These are phyloP conservation scores for Hyles vespertilio DNA, from an alignment of 1,140 invertebrate species.

Conservation along the genomic window DNA sequence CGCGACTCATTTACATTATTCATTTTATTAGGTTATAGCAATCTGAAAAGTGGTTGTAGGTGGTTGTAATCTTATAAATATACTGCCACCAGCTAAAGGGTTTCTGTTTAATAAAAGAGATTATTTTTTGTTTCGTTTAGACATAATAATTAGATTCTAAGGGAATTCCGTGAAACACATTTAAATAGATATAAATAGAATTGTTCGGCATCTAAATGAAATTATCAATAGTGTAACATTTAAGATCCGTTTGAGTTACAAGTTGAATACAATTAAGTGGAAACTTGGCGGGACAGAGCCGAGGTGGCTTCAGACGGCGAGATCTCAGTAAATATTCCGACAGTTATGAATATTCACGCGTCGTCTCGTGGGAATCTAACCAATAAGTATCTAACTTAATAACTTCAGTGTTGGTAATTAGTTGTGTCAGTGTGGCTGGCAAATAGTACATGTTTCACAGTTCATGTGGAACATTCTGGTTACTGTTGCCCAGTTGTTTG, in stretches of 20 bases:
- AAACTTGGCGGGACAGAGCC: background rate
- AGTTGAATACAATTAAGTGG: background rate
- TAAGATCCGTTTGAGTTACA: slow-evolving; percentile 3
- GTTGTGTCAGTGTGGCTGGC: slow-evolving; percentile 8
- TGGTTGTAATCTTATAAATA: no score
- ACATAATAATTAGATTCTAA: no score
- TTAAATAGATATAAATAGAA: no score
- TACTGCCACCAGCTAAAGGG: no score
- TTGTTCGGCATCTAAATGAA: no score
- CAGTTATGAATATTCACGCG: slow-evolving; percentile 3
- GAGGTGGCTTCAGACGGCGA: background rate
- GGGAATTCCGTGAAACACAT: no score
- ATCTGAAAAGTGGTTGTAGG: no score
- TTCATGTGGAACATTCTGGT: background rate
- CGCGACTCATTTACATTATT: no score
- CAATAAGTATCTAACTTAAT: slow-evolving; percentile 4
- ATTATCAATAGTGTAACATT: slow-evolving; percentile 1
- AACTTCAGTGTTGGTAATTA: slow-evolving; percentile 17
- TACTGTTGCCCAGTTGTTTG: slow-evolving; percentile 1
- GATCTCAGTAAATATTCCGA: background rate
- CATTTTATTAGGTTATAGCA: no score
- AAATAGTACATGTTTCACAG: background rate
- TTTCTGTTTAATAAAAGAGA: no score
- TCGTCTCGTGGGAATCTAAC: slow-evolving; percentile 2
- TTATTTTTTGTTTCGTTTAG: no score